These are phyloP conservation scores for Desoria tigrina DNA, from an alignment of 2,888 invertebrate species.

Conservation along the genomic window DNA sequence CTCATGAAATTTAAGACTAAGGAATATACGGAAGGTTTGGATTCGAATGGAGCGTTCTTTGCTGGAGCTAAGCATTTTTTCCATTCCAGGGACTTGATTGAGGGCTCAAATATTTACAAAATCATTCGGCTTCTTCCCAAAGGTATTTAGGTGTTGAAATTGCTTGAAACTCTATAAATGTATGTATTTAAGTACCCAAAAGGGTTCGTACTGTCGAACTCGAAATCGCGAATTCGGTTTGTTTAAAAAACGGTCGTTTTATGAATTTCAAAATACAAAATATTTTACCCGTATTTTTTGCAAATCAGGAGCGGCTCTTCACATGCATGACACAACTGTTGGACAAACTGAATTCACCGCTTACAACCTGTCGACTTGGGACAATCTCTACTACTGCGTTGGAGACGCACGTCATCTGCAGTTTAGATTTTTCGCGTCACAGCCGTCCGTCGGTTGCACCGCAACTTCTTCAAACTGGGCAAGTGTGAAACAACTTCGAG, in stretches of 20 bases:
- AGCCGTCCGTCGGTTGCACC: conserved; percentile 36
- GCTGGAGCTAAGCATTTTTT: conserved; percentile 70
- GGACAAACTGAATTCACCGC: conserved; percentile 54
- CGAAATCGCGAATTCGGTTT: too few relatives aligned
- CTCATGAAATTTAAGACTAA: conserved; percentile 50
- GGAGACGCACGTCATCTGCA: conserved; percentile 39
- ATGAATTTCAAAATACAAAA: too few relatives aligned
- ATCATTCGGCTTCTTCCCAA: conserved; percentile 73
- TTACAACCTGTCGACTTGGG: conserved; percentile 53
- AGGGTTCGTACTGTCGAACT: too few relatives aligned
- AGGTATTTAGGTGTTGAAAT: conserved; percentile 56
- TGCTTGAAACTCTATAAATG: neutral
- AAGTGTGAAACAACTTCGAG: conserved; percentile 46
- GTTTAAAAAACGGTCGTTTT: too few relatives aligned
- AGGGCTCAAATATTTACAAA: conserved; percentile 66
- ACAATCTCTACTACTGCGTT: conserved; percentile 54
- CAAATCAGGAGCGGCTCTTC: conserved; percentile 55
- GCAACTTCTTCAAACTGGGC: conserved; percentile 49
- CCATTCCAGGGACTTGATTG: conserved; percentile 63
- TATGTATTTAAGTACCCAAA: too few relatives aligned
- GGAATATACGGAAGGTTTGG: conserved; percentile 50
- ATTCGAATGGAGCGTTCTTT: conserved; percentile 58
- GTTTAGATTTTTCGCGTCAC: conserved; percentile 52
- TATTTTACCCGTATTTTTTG: too few relatives aligned
- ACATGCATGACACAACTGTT: conserved; percentile 55